phyloP scores from a whole-genome alignment of 1,140 invertebrate species.

The Bemisia tabaci region DNA sequence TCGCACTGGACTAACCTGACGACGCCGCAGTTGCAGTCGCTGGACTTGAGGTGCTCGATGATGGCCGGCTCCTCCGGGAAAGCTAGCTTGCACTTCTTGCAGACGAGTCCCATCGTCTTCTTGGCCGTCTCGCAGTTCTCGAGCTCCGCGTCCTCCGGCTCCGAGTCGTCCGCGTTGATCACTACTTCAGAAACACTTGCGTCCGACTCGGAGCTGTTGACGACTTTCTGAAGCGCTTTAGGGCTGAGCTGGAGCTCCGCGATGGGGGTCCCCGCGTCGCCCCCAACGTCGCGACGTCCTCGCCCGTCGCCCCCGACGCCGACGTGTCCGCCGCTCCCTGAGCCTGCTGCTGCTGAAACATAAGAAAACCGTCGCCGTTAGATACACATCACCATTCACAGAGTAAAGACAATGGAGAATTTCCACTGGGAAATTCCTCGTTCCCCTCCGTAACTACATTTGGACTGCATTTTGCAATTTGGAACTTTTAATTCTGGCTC shows the following conservation, averaged over 20 bases:
- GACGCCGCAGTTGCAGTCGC: constrained; percentile 5
- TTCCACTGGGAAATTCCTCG: no score
- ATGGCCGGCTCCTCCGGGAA: constrained; percentile 59
- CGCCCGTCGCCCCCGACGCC: not conserved
- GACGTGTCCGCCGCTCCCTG: not conserved
- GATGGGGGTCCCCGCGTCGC: not conserved
- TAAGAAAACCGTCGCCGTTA: no score
- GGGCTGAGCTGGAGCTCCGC: not conserved
- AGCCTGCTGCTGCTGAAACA: not conserved
- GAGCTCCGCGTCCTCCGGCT: not conserved
- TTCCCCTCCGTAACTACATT: no score
- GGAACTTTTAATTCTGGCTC: no score
- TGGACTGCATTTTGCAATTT: no score
- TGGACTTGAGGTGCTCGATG: constrained; percentile 46
- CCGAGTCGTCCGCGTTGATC: not conserved
- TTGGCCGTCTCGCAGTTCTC: constrained; percentile 2
- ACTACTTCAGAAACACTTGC: not conserved
- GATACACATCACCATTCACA: no score
- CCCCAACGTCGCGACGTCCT: not conserved
- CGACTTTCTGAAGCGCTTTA: not conserved
- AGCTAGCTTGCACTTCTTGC: constrained; percentile 70
- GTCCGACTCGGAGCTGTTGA: not conserved
- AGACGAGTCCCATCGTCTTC: constrained; percentile 54
- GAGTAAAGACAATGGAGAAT: no score
- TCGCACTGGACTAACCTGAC: constrained; percentile 21